phyloP scores from a whole-genome alignment of 2,113 vertebrate genomes.

The Tapirus terrestris region DNA sequence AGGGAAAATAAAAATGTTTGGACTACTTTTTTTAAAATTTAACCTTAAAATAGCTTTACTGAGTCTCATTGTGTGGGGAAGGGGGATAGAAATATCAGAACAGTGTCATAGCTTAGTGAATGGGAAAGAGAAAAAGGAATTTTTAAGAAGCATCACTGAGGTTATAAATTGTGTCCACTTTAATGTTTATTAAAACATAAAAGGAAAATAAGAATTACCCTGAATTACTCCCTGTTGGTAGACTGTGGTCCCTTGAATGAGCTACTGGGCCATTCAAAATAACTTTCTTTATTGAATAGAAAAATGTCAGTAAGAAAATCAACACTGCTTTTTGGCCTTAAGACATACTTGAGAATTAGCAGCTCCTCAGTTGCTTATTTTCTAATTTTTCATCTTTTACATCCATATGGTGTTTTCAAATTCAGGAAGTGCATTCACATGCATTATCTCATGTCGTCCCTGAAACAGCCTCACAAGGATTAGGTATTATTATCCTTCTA shows the following conservation, averaged over 20 bases:
- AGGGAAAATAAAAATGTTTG: neutral
- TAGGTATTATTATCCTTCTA: neutral
- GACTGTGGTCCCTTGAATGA: neutral
- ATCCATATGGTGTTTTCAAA: neutral
- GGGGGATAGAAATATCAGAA: neutral
- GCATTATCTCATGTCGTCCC: neutral
- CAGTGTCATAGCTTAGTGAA: neutral
- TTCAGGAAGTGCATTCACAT: neutral
- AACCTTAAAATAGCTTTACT: neutral
- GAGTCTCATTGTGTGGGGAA: neutral
- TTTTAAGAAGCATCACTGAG: neutral
- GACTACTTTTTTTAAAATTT: neutral
- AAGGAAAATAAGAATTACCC: neutral
- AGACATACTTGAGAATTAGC: neutral
- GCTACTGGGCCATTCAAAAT: neutral
- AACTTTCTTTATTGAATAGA: neutral
- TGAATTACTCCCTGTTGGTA: neutral
- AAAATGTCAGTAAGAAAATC: neutral
- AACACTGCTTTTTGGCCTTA: neutral
- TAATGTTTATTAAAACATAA: neutral
- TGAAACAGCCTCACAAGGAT: neutral
- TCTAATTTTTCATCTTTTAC: neutral
- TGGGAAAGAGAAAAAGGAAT: neutral
- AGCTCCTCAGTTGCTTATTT: neutral
- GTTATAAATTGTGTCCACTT: neutral